Base-by-base conservation (phyloP, 2,113 vertebrate genomes). In the Grantiella picta region DNA sequence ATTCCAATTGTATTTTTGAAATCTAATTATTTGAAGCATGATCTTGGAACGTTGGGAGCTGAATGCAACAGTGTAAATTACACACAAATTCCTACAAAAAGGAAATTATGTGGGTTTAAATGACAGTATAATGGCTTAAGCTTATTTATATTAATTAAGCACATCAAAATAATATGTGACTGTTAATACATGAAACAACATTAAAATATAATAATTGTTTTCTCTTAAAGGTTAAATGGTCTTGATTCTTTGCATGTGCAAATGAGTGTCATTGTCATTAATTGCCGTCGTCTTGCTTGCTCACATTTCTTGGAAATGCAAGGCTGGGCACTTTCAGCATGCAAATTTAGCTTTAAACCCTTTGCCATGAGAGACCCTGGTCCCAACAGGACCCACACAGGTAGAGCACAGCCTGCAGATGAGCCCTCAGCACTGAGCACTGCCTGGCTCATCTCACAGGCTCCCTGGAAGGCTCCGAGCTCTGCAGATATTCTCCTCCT, bases 1-100 rank as follows among this genome's bases (percentile, higher is more conserved):
- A 96, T 93, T 90, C 82, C 85, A 94, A 92, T 78, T 93, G 92
- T 94, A 24, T 81, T 81, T 77, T 88, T 73, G 9, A 89, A 91
- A 95, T 95, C 87, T 95, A 90, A 94, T 95, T 95, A 93, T 86
- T 95, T 65, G 70, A 89, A 89, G 76, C 63, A 9, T 63, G 75
- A 77, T 80, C 78, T 94, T 72, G 71, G 82, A 94, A 86, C 1
- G 0, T 9, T 38, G 36, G 61, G 35, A 61, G 70, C 45, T 45
- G 42, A 75, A 76, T 1, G 4, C 33, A 59, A n/a, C 49, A 77
- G 45, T 29, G 45, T 25, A 79, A 92, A 87, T 79, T 66, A 45
- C 75, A 64, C 52, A 90, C 35, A 82, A 87, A 69, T 79, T 85
- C 82, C 70, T 82, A 57, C 49, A 47, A 69, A 85, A 89, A 84